Conservation (phyloP, 2,888 invertebrate genomes). For the Sicus ferrugineus region DNA sequence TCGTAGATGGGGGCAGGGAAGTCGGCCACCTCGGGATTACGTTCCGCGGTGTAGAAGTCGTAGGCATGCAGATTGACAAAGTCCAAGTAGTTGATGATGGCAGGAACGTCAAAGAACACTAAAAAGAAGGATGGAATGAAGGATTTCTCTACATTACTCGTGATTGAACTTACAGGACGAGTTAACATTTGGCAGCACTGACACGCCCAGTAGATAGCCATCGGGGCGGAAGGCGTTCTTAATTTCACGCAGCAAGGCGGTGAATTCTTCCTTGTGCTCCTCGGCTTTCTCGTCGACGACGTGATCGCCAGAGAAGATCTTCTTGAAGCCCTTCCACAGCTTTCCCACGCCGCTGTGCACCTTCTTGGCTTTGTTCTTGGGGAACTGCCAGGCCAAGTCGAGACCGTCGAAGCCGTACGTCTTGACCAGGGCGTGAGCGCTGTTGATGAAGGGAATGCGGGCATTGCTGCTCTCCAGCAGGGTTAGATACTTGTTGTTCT, state of each 20-base stretch:
- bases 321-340: constrained; percentile 80
- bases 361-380: constrained; percentile 80
- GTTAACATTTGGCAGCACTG: constrained; percentile 82
- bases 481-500: constrained; percentile 74
- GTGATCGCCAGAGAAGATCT: constrained; percentile 74
- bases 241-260: constrained; percentile 77
- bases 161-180: constrained; percentile 71
- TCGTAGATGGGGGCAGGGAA: constrained; percentile 78
- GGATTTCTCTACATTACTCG: too few relatives aligned
- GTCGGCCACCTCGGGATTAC: constrained; percentile 81
- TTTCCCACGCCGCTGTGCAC: constrained; percentile 71
- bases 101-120: constrained; percentile 82
- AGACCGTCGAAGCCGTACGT: constrained; percentile 87
- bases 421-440: constrained; percentile 74
- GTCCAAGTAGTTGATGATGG: constrained; percentile 80
- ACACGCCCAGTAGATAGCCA: constrained; percentile 73
- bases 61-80: constrained; percentile 80
- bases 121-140: too few relatives aligned
- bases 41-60: constrained; percentile 79
- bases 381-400: constrained; percentile 88
- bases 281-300: constrained; percentile 80
- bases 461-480: constrained; percentile 78
- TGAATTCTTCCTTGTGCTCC: constrained; percentile 84
- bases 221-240: constrained; percentile 76
- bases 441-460: constrained; percentile 79